A percentile compares a stretch with the other conserved stretches of the same genome.
phyloP scores from a whole-genome alignment of 2,888 invertebrate genomes.

The Heliothis peltigera region DNA sequence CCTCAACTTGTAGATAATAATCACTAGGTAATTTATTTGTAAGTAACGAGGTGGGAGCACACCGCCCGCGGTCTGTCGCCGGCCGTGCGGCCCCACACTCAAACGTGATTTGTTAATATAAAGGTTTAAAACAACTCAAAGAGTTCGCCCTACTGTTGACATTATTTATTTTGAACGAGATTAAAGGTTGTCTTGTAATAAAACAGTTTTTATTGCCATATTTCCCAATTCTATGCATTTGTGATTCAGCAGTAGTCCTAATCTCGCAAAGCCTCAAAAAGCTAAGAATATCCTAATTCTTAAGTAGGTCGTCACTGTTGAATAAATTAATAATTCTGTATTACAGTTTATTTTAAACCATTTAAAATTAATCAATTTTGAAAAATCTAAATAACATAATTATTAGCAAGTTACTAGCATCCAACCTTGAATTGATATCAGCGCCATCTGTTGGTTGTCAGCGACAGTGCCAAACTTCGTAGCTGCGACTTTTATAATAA shows the following conservation, averaged over 20 bases:
- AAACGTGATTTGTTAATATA: conserved; percentile 84
- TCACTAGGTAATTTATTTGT: conserved; percentile 75
- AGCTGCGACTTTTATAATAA: too few relatives aligned
- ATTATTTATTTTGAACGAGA: conserved; percentile 87
- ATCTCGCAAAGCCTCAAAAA: too few relatives aligned
- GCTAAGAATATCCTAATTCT: too few relatives aligned
- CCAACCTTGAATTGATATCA: not conserved
- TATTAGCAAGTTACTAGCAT: too few relatives aligned
- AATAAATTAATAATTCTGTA: too few relatives aligned
- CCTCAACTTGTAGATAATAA: conserved; percentile 76
- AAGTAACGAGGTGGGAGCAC: conserved; percentile 58
- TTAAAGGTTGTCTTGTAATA: conserved; percentile 88
- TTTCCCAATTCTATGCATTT: not conserved
- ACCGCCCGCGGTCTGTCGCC: not conserved
- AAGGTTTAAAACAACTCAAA: conserved; percentile 86
- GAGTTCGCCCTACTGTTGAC: conserved; percentile 88
- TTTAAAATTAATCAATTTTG: too few relatives aligned
- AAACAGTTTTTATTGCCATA: conserved; percentile 62
- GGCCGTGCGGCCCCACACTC: conserved; percentile 24
- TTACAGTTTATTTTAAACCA: too few relatives aligned
- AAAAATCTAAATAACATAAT: too few relatives aligned
- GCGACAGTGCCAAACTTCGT: not conserved
- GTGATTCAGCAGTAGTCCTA: too few relatives aligned
- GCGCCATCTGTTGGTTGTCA: not conserved
- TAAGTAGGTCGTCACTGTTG: too few relatives aligned